Base-by-base conservation (phyloP, 2,797 vertebrate species). In the Cuniculus paca region DNA sequence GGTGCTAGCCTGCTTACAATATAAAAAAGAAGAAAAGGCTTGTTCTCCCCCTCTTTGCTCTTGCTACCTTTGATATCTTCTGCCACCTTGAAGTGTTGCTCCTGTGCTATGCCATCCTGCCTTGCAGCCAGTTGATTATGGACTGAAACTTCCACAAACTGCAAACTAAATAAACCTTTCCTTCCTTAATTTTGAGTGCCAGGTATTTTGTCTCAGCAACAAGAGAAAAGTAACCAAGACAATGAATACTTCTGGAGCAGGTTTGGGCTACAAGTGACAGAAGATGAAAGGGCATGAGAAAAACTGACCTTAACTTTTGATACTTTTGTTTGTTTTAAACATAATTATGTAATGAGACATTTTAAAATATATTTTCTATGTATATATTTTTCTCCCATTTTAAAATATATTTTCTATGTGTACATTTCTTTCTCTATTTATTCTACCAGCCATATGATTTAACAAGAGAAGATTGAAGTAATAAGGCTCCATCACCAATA, bases 291-390 rank as follows among this genome's bases (percentile, higher is more conserved):
- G 72, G 34, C 60, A 74, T 16, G 11, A 87, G 52, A 74, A 56
- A 70, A 12, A 45, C 17, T 42, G 10, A 6, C 14, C 22, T 91
- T 78, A 88, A 60, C 50, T 88, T 82, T 72, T 91, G 5, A 82
- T 89, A 50, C 80, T 56, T 75, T 75, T 68, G 48, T 82, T 68
- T 94, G 48, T 82, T 68, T 94, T 81, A 31, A 96, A 95, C 56
- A 19, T 61, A n/a, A 74, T 81, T 81, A 74, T 36, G 4, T n/a
- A 50, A 48, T 48, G 39, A 78, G 8, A 3, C 1, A 50, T 54
- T 93, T 95, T 77, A 2, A 85, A 85, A n/a, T 96, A 22, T 48
- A 60, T 92, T 96, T 95, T 95, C 20, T 86, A 14, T 50, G 1
- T 48, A 54, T 42, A 22, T 48, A 56, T 94, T 86, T 96, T 95